Percentiles rank a stretch among this genome's conserved stretches.
phyloP scores from a whole-genome alignment of 2,113 vertebrate genomes.

The Aviceda subcristata region DNA sequence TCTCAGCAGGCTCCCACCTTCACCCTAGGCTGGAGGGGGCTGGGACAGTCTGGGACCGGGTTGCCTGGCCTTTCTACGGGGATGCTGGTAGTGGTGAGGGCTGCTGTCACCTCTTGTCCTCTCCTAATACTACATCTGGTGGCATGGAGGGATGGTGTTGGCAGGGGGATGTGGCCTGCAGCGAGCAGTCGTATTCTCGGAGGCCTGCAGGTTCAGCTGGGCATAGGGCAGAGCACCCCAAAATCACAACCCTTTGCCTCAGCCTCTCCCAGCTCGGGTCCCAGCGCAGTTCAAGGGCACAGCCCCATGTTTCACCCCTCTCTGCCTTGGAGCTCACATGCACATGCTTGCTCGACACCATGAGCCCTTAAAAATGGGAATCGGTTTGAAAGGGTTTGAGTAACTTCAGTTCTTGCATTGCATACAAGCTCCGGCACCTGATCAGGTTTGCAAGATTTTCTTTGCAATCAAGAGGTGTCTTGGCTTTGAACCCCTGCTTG shows the following conservation, averaged over 20 bases:
- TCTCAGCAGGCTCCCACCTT: not conserved
- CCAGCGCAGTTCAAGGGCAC: not conserved
- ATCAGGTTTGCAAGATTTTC: not conserved
- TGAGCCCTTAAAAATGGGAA: not conserved
- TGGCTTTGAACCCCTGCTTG: not conserved
- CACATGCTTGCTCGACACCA: not conserved
- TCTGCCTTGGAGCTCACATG: not conserved
- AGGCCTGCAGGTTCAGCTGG: not conserved
- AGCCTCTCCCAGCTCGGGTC: not conserved
- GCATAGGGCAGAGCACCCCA: not conserved
- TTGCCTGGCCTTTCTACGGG: not conserved
- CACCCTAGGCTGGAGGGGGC: not conserved
- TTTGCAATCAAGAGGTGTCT: not conserved
- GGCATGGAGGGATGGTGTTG: not conserved
- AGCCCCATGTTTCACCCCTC: not conserved
- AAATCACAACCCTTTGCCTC: not conserved
- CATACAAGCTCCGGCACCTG: not conserved
- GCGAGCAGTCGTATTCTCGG: accelerated
- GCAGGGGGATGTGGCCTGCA: not conserved
- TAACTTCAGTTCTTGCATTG: not conserved
- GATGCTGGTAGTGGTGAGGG: not conserved
- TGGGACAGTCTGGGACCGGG: not conserved
- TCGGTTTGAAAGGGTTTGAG: not conserved
- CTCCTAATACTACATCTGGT: accelerated
- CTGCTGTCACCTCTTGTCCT: not conserved